These are phyloP conservation scores for Aphelinus certus DNA, from an alignment of 1,140 invertebrate species.

Conservation along the genomic window DNA sequence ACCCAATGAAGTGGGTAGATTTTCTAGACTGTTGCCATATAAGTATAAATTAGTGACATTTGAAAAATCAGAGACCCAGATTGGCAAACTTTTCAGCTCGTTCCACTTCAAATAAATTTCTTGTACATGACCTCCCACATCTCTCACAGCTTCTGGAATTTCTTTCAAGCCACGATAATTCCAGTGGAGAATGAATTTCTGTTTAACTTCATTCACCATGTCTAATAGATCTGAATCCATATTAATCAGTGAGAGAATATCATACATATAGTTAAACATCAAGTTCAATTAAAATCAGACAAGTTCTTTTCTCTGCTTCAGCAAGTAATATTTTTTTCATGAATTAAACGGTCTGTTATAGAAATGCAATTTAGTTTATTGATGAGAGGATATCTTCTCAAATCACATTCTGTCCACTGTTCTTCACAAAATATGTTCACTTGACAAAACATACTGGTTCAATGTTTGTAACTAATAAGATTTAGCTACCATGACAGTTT, in stretches of 20 bases:
- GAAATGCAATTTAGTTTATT: too few species aligned
- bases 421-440: too few species aligned
- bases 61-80: conserved; percentile 52
- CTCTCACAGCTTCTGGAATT: conserved; percentile 50
- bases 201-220: conserved; percentile 51
- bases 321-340: not conserved
- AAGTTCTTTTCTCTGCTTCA: conserved; percentile 9
- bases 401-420: too few species aligned
- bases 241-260: not conserved
- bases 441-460: too few species aligned
- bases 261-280: not conserved
- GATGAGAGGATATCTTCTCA: too few species aligned
- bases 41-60: conserved; percentile 57
- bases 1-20: conserved; percentile 48
- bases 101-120: conserved; percentile 60
- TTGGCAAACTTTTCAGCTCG: conserved; percentile 49
- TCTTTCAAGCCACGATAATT: conserved; percentile 53
- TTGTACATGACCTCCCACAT: conserved; percentile 46
- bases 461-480: too few species aligned
- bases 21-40: conserved; percentile 51
- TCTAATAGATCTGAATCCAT: conserved; percentile 50
- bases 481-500: too few species aligned
- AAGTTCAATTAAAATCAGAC: not conserved
- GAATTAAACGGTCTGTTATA: too few species aligned
- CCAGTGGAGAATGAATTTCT: conserved; percentile 56